phyloP scores from a whole-genome alignment of 2,113 vertebrate genomes.

The Monarcha castaneiventris region DNA sequence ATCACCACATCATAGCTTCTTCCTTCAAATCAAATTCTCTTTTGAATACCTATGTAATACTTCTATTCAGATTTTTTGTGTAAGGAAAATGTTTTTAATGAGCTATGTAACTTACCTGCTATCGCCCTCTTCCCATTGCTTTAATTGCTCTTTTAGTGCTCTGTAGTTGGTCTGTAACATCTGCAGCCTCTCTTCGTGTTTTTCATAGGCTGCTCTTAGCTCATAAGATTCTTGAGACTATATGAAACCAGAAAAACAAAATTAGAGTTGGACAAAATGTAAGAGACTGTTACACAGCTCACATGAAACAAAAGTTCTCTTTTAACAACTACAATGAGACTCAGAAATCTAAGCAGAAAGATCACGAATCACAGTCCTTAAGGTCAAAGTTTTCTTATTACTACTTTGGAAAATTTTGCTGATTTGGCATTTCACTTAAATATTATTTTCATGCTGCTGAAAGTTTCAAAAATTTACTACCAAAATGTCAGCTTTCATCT shows the following conservation, averaged over 20 bases:
- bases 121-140: slow-evolving; percentile 78
- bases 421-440: not conserved
- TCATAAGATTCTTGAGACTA: slow-evolving; percentile 85
- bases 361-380: not conserved
- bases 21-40: slow-evolving; percentile 49
- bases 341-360: not conserved
- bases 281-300: not conserved
- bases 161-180: slow-evolving; percentile 89
- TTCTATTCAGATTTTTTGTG: slow-evolving; percentile 51
- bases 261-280: slow-evolving; percentile 1
- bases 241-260: slow-evolving; percentile 63
- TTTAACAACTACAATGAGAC: not conserved
- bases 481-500: not conserved
- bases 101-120: slow-evolving; percentile 81
- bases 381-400: not conserved
- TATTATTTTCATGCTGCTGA: not conserved
- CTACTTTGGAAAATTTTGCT: not conserved
- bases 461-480: not conserved
- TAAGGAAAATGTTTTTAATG: slow-evolving; percentile 61
- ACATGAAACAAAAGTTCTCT: not conserved
- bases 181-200: slow-evolving; percentile 79
- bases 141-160: slow-evolving; percentile 85
- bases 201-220: slow-evolving; percentile 82
- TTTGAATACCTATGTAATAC: slow-evolving; percentile 43
- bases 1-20: not conserved